A percentile compares a stretch with the other conserved stretches of the same genome.
Evolutionary conservation across 1,140 invertebrate species (phyloP).

Genomic region (Drosophila navojoa): DNA sequence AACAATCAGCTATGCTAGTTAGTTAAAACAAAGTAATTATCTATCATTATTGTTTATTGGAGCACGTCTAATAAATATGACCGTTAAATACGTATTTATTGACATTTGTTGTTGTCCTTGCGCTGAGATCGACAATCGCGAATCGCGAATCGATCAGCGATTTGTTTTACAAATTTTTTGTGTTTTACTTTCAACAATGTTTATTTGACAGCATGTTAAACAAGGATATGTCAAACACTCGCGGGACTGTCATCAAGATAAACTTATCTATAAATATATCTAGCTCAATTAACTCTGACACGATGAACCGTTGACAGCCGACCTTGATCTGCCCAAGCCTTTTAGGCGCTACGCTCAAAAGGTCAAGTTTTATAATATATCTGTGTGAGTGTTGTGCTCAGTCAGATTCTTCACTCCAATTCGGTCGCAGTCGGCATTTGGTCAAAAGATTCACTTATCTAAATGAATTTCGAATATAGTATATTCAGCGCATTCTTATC

Average conservation of each 20-base stretch:
- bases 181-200: slow-evolving; percentile 46
- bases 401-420: background rate
- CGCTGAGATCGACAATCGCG: slow-evolving; percentile 23
- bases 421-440: background rate
- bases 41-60: slow-evolving; percentile 65
- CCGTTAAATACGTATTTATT: slow-evolving; percentile 23
- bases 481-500: slow-evolving; percentile 51
- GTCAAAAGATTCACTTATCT: slow-evolving; percentile 24
- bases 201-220: slow-evolving; percentile 26
- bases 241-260: slow-evolving; percentile 56
- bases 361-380: background rate
- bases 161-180: slow-evolving; percentile 73
- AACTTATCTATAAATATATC: background rate
- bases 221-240: slow-evolving; percentile 67
- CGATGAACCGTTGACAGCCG: slow-evolving; percentile 57
- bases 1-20: too few relatives aligned
- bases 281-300: slow-evolving; percentile 58
- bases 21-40: slow-evolving; percentile 53
- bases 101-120: slow-evolving; percentile 61
- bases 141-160: slow-evolving; percentile 37
- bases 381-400: background rate
- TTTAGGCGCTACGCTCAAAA: background rate
- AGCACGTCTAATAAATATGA: slow-evolving; percentile 31
- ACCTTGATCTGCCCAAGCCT: slow-evolving; percentile 22
- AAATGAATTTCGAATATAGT: slow-evolving; percentile 45